Base-by-base conservation (phyloP, 2,888 invertebrate species). In the Drosophila longiperda region DNA sequence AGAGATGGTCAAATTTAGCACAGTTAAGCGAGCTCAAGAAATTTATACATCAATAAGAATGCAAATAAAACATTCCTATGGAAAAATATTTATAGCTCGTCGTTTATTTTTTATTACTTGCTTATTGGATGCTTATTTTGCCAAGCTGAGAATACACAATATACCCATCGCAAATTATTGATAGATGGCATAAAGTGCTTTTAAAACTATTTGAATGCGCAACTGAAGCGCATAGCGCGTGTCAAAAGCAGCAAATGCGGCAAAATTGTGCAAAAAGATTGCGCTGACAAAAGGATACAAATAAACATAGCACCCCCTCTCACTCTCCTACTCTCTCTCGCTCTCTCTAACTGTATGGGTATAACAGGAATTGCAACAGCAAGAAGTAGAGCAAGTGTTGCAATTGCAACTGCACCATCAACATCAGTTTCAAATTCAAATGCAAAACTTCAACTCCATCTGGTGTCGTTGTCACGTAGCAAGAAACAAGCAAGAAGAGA, bases 201-300 rank as follows among this genome's bases (percentile, higher is more conserved):
- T 76, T 76, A 54, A 63, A 73, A 70, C 53, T 49, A 59, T 59
- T 53, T 61, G 48, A 70, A 45, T 69, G 54, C n/a, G 29, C 58
- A 71, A 52, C 50, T 64, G 55, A 57, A 78, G 64, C 38, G 23
- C 7, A 8, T 2, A 64, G 66, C 78, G 68, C 88, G 78, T 87
- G 83, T 88, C 89, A 83, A 86, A 83, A 78, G 86, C 86, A 80
- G 80, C 77, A 77, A 80, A 88, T 73, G 74, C 68, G 64, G 77
- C 86, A 80, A 80, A 83, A 86, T 48, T 38, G 53, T 81, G 69
- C 42, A 33, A 64, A 50, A 67, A 57, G 73, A 82, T 67, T 88
- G 78, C 50, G 66, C 78, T 73, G 62, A 66, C 66, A 66, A 48
- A 67, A 66, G 55, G 20, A 67, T 67, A 33, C 36, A 63, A 40